phyloP scores from a whole-genome alignment of 2,797 vertebrate genomes.

The Pelobates cultripes region DNA sequence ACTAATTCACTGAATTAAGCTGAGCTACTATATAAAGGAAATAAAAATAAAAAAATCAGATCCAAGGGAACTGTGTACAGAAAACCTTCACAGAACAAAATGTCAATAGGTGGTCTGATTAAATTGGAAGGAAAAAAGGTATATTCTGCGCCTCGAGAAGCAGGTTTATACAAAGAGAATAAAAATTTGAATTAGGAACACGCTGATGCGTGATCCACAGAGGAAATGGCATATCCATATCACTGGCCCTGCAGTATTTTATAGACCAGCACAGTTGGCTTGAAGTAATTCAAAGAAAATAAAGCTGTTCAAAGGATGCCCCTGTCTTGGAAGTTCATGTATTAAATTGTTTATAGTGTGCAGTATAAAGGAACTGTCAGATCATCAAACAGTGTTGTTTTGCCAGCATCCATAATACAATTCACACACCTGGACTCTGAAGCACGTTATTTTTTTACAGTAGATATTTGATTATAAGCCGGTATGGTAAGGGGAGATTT shows the following conservation, averaged over 20 bases:
- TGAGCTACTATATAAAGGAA: constrained; percentile 37
- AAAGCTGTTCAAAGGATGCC: constrained; percentile 12
- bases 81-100: constrained; percentile 31
- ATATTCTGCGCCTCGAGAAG: constrained; percentile 4
- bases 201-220: constrained; percentile 2
- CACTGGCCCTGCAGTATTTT: background rate
- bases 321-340: constrained; percentile 1
- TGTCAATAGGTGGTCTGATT: constrained; percentile 46
- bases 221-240: constrained; percentile 4
- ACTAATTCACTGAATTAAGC: constrained; percentile 45
- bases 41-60: background rate
- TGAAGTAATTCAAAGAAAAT: constrained; percentile 15
- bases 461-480: no score
- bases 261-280: constrained; percentile 8
- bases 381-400: constrained; percentile 2
- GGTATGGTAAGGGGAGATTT: no score
- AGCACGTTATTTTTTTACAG: background rate
- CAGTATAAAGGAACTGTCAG: constrained; percentile 7
- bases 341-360: constrained; percentile 12
- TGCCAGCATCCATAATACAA: background rate
- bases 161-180: constrained; percentile 17
- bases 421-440: background rate
- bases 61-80: constrained; percentile 30
- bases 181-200: background rate
- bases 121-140: constrained; percentile 30